Conservation (phyloP, 2,888 invertebrate species). For the Halocaridina rubra region DNA sequence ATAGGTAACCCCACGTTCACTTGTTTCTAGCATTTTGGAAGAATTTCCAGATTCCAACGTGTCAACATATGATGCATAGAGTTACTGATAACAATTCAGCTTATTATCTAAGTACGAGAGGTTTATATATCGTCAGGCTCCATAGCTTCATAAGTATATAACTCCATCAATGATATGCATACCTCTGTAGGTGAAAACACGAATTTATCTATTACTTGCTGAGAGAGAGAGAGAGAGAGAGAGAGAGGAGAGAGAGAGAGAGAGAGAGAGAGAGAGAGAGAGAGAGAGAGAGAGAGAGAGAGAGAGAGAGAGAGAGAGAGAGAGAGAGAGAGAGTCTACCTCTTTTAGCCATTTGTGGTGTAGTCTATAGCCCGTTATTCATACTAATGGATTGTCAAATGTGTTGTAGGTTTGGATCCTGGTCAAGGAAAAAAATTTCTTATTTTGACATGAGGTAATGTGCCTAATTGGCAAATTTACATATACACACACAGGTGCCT, state of each 20-base stretch:
- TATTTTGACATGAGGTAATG: background rate
- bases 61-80: too few relatives aligned
- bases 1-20: too few relatives aligned
- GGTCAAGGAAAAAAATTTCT: background rate
- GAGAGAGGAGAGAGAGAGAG: background rate
- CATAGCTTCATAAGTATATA: background rate
- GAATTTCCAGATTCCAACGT: too few relatives aligned
- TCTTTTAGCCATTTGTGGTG: background rate
- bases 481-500: too few relatives aligned
- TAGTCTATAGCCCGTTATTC: too few relatives aligned
- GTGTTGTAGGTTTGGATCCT: background rate
- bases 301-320: background rate
- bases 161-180: background rate
- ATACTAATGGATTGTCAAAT: background rate
- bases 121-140: background rate
- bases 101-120: too few relatives aligned
- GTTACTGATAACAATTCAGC: too few relatives aligned
- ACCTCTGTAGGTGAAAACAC: background rate
- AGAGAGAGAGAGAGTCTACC: background rate
- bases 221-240: background rate
- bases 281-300: background rate
- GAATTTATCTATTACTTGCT: too few relatives aligned
- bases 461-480: too few relatives aligned
- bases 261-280: too few relatives aligned
- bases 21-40: too few relatives aligned